A percentile compares a stretch with the other conserved stretches of the same genome.
These are phyloP conservation scores for Oxystoma pomonae DNA, from an alignment of 2,888 invertebrate genomes.

Conservation along the genomic window DNA sequence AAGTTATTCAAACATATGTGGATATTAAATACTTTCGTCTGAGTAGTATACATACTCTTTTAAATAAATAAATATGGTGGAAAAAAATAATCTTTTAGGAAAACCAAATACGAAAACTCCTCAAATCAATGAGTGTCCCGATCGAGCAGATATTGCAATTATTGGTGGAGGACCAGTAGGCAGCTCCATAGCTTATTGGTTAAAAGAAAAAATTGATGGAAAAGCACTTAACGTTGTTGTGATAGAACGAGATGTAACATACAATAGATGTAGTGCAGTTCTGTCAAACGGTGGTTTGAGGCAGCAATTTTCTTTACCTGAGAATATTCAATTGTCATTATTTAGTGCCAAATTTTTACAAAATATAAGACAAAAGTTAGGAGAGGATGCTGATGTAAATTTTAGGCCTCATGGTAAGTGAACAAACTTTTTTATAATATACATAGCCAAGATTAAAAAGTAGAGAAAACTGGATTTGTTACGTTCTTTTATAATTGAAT, in stretches of 20 bases:
- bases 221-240: constrained; percentile 75
- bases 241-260: constrained; percentile 85
- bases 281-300: constrained; percentile 82
- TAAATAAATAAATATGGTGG: no score
- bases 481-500: no score
- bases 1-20: no score
- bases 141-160: constrained; percentile 76
- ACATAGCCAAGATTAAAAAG: no score
- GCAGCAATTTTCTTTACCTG: constrained; percentile 89
- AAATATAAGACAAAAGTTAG: constrained; percentile 61
- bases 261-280: constrained; percentile 64
- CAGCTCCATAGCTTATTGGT: constrained; percentile 85
- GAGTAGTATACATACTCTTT: no score
- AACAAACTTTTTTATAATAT: no score
- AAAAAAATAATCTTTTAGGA: no score
- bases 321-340: constrained; percentile 89
- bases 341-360: constrained; percentile 87
- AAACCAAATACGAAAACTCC: neutral
- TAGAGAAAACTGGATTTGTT: no score
- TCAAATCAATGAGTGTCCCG: constrained; percentile 44
- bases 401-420: constrained; percentile 74
- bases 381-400: constrained; percentile 64
- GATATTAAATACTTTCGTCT: no score
- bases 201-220: constrained; percentile 66
- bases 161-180: constrained; percentile 94